phyloP scores from a whole-genome alignment of 2,888 invertebrate species.

The Rotaria socialis region DNA sequence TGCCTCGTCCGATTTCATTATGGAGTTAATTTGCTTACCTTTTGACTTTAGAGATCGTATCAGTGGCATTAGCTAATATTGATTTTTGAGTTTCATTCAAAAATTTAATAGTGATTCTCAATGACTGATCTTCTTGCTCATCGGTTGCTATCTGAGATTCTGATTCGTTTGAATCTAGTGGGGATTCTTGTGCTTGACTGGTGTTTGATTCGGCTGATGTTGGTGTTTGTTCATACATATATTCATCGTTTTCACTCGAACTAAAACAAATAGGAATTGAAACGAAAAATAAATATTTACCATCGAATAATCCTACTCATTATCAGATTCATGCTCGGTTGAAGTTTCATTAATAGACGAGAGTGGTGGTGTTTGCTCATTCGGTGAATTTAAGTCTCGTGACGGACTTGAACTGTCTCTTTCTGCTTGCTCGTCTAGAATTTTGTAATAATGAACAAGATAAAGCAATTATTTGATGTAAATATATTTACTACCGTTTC shows the following conservation, averaged over 20 bases:
- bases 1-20: too few species aligned
- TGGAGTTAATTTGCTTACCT: conserved; percentile 52
- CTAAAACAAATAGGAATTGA: neutral
- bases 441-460: too few species aligned
- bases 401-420: neutral
- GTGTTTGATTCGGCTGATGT: neutral
- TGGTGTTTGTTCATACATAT: neutral
- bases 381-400: neutral
- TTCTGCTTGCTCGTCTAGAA: neutral
- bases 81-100: conserved; percentile 59
- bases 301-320: neutral
- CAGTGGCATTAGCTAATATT: conserved; percentile 53
- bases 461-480: neutral
- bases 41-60: conserved; percentile 60
- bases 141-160: neutral
- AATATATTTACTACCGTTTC: neutral
- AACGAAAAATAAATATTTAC: neutral
- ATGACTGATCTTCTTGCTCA: neutral
- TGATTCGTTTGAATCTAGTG: neutral
- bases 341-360: neutral
- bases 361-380: neutral
- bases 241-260: neutral
- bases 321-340: conserved; percentile 19
- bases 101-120: conserved; percentile 53
- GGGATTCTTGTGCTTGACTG: neutral